Evolutionary conservation across 1,140 invertebrate species (phyloP).

Genomic region (Drosophila lacteicornis): DNA sequence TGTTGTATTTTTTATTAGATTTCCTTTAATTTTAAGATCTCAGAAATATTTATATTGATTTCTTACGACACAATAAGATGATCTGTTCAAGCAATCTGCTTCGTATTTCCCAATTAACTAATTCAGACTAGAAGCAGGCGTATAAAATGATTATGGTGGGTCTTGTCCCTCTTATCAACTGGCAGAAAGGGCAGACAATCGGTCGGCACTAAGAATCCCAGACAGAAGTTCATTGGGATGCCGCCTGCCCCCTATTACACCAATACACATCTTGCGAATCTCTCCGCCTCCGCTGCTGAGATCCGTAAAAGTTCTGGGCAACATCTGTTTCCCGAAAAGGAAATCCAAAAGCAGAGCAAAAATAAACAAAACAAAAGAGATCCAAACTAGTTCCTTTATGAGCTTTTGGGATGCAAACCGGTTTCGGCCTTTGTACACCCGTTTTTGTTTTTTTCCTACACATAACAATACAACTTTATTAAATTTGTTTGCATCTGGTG

Average conservation of each 20-base stretch:
- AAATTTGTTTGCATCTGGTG: constrained; percentile 35
- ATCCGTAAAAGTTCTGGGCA: constrained; percentile 62
- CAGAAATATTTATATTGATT: not conserved
- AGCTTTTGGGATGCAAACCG: constrained; percentile 63
- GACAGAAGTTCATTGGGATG: constrained; percentile 39
- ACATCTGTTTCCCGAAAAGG: constrained; percentile 79
- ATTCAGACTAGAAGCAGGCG: not conserved
- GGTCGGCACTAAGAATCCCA: constrained; percentile 8
- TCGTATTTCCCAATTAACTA: not conserved
- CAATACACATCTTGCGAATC: constrained; percentile 10
- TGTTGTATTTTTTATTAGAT: not conserved
- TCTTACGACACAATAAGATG: not conserved
- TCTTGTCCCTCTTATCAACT: constrained; percentile 18
- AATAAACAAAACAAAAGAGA: constrained; percentile 62
- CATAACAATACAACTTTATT: constrained; percentile 51
- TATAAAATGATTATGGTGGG: not conserved
- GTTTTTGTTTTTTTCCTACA: constrained; percentile 58
- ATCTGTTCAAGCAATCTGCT: not conserved
- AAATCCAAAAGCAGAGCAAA: constrained; percentile 54
- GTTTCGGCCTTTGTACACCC: constrained; percentile 73
- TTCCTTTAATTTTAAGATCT: not conserved
- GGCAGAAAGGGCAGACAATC: constrained; percentile 4
- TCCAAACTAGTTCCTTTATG: constrained; percentile 72
- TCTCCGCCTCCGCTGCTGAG: constrained; percentile 21
- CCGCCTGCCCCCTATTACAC: constrained; percentile 1